Evolutionary conservation across 1,140 invertebrate genomes (phyloP), one percentile per base, ranked within the genome.

Genomic region (Drosophila ohnishii): DNA sequence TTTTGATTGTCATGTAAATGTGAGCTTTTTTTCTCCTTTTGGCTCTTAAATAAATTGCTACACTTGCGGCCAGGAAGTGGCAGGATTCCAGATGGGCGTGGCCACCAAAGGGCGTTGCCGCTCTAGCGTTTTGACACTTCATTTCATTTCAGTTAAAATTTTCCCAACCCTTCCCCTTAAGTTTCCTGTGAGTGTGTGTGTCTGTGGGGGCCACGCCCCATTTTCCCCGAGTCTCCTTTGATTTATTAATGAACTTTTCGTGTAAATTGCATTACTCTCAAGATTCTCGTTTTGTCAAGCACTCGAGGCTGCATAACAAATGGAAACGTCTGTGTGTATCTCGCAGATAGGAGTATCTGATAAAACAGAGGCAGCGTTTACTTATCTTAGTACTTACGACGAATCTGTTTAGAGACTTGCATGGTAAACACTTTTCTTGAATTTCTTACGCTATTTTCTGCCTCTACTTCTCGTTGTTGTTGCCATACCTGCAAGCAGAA

Each of bases 1-100:
- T 42, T 72, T 70, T 82, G 67, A 86, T 81, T 86, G 82, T 87
- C 78, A 75, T 85, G 78, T 82, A 78, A 75, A 87, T 85, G 78
- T 22, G 59, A 72, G 77, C 9, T 8, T 30, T 61, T 73, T 51
- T 39, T 9, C n/a, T 55, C 8, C 9, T 39, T 35, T 28, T 47
- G 57, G 64, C 74, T 86, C 70, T 85, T 81, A 78, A 76, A 75
- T 47, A 84, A 84, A 84, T 81, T 86, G 78, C 82, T 78, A 64
- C 45, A 86, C 63, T 82, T 75, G 62, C 75, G 64, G 69, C 84
- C 70, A 37, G 34, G 45, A 74, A 55, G 40, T 37, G 44, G n/a
- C 35, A 44, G 35, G 34, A 47, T 45, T 70, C 44, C 25, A 34
- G 39, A 58, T 19, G 66, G 79, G 74, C 58, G 57, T 78, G 59